Conservation (phyloP, 1,140 invertebrate species). For the Panagrolaimus sp. region DNA sequence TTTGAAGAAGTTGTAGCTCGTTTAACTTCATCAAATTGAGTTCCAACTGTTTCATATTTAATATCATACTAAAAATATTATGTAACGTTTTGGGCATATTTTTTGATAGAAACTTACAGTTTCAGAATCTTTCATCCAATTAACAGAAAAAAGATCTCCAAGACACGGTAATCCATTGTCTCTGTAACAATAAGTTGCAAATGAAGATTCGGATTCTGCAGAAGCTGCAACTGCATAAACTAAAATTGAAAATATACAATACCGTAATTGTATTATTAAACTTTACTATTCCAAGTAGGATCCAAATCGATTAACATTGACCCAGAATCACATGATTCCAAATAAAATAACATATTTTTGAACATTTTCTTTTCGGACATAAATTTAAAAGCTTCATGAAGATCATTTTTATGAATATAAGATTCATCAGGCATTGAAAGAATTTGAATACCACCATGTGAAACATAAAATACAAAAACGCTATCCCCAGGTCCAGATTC, state of each 20-base stretch:
- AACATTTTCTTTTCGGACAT: neutral
- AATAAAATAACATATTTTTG: slow-evolving; percentile 5
- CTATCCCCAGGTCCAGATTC: slow-evolving; percentile 67
- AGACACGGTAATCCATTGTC: neutral
- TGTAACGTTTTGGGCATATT: neutral
- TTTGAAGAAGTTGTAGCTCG: neutral
- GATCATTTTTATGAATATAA: neutral
- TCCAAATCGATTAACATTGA: neutral
- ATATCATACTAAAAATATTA: neutral
- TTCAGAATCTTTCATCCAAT: neutral
- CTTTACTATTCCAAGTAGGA: neutral
- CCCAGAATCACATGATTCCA: slow-evolving; percentile 4
- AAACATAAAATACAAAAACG: slow-evolving; percentile 68
- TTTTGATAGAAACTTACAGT: too few relatives aligned
- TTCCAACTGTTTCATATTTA: neutral
- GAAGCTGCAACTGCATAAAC: slow-evolving; percentile 2
- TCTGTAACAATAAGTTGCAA: neutral
- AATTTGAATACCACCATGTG: slow-evolving; percentile 67
- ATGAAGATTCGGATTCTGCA: neutral
- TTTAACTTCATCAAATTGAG: neutral
- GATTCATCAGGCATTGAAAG: slow-evolving; percentile 63
- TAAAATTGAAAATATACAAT: neutral
- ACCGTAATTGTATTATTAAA: neutral
- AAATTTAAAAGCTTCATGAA: neutral
- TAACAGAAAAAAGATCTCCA: neutral